Evolutionary conservation across 2,113 vertebrate species (phyloP), one percentile per base, ranked within the genome.

Genomic region (Haplotaxodon microlepis): DNA sequence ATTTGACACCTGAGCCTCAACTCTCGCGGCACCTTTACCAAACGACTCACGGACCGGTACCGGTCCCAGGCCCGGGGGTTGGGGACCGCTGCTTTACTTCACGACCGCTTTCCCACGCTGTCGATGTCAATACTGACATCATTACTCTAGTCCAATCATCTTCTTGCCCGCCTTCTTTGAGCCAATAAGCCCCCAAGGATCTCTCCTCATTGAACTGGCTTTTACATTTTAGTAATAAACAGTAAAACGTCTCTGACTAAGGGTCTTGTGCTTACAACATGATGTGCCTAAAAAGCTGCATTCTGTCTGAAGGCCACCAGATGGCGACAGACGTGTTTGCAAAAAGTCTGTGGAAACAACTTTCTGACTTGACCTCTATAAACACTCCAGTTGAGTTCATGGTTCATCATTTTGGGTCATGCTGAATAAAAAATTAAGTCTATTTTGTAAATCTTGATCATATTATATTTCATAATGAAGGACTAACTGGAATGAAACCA

Each of bases 121-220:
- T 66, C 3, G 0, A 38, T 66, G 0, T 66, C 61, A 66, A 13
- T 66, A n/a, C 34, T 66, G 34, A 38, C 19, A 38, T 38, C 10
- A 66, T 66, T 21, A 66, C 61, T 66, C 11, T 38, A 66, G 19
- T 38, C 61, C 19, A 66, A 38, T 66, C 34, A 38, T 38, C 34
- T 38, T 66, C 34, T 66, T 38, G 34, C 34, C 61, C 1, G 0
- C 31, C 31, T 66, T 38, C 61, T 66, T 66, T 66, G 61, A 5
- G 61, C 7, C 61, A 66, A 21, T 66, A 13, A 66, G 19, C 34
- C 34, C 61, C 61, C 19, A 66, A n/a, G 11, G 61, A 66, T 66
- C 34, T 5, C 34, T 69, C 34, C 19, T 69, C 34, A 5, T 69
- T 69, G 21, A 17, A 73, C 21, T 3, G 69, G 14, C 5, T 73